Conservation (phyloP, 2,797 vertebrate genomes). For the Galagoides demidoff region DNA sequence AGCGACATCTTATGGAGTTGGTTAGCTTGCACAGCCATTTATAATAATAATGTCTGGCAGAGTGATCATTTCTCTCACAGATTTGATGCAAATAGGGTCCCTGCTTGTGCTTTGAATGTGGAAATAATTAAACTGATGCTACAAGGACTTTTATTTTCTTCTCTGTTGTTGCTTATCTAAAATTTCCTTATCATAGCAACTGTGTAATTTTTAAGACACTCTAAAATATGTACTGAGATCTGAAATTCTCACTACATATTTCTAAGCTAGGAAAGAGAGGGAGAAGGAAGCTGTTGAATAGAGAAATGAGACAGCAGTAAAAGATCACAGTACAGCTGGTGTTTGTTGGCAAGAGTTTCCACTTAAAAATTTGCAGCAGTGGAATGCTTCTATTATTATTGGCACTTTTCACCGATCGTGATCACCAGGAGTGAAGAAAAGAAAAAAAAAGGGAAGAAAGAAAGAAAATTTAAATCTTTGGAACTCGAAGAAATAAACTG, state of each 20-base stretch:
- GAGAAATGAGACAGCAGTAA: constrained; percentile 57
- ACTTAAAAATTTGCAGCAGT: constrained; percentile 58
- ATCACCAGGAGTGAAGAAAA: neutral
- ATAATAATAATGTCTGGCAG: constrained; percentile 60
- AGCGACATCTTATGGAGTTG: constrained; percentile 80
- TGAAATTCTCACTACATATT: constrained; percentile 60
- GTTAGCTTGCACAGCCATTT: constrained; percentile 56
- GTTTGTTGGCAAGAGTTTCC: constrained; percentile 64
- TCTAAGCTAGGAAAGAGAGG: constrained; percentile 12
- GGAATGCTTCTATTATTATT: constrained; percentile 65
- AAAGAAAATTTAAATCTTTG: constrained; percentile 23
- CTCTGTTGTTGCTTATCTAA: constrained; percentile 65
- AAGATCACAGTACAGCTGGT: constrained; percentile 70
- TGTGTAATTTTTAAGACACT: constrained; percentile 68
- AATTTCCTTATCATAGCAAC: constrained; percentile 64
- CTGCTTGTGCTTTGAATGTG: constrained; percentile 63
- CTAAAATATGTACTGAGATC: constrained; percentile 64
- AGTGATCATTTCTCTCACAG: constrained; percentile 71
- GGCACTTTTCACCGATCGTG: constrained; percentile 30
- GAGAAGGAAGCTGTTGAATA: constrained; percentile 64
- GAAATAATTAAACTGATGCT: constrained; percentile 71
- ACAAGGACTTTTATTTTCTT: constrained; percentile 9
- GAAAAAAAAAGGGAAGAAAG: neutral
- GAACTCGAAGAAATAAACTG: constrained; percentile 64
- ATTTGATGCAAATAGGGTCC: constrained; percentile 71